Evolutionary conservation across 2,888 invertebrate genomes (phyloP).

Genomic region (Polymixis flavicincta): DNA sequence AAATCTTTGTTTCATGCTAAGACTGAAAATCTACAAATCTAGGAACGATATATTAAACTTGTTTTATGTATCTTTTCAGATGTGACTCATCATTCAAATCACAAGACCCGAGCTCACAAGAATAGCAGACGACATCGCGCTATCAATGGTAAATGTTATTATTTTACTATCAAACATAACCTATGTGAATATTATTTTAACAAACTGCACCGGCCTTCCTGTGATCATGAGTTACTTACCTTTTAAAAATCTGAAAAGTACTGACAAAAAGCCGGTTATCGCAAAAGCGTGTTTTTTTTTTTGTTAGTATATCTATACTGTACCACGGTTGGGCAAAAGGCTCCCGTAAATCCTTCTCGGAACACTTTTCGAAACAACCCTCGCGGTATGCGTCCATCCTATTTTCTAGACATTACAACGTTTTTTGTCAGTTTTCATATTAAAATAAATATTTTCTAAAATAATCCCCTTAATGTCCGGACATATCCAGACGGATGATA

Average conservation of each 20-base stretch:
- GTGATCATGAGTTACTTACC: background rate
- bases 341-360: no score
- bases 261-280: background rate
- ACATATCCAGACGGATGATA: background rate
- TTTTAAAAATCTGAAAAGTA: background rate
- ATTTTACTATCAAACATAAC: conserved; percentile 9
- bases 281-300: background rate
- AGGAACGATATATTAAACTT: background rate
- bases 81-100: conserved; percentile 72
- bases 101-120: conserved; percentile 74
- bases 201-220: background rate
- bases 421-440: background rate
- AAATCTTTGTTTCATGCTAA: background rate
- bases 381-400: no score
- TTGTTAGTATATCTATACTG: no score
- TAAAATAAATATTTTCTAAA: background rate
- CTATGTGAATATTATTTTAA: background rate
- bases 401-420: no score
- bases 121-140: conserved; percentile 80
- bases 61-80: conserved; percentile 72
- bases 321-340: no score
- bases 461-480: background rate
- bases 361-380: no score
- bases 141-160: conserved; percentile 74
- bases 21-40: background rate